Conservation (phyloP, 2,888 invertebrate genomes). For the Aporophyla lueneburgensis region DNA sequence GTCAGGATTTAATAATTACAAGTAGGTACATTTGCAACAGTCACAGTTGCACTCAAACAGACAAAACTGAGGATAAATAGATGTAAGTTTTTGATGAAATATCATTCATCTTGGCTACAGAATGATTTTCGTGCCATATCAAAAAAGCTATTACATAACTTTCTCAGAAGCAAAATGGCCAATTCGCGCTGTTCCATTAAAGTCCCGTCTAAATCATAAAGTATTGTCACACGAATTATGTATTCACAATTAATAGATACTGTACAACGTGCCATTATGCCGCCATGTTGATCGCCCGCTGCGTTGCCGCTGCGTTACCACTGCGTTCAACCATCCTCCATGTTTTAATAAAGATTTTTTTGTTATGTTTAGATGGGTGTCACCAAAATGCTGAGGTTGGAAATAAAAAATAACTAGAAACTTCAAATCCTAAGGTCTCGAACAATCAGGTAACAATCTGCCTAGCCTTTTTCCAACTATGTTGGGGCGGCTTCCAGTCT, state of each 20-base stretch:
- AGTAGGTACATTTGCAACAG: background rate
- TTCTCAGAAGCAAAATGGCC: background rate
- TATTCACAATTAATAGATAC: conserved; percentile 64
- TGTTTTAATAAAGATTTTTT: conserved; percentile 19
- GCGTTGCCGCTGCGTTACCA: conserved; percentile 53
- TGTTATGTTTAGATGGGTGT: background rate
- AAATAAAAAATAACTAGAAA: background rate
- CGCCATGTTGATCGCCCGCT: conserved; percentile 64
- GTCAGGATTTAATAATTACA: background rate
- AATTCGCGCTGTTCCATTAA: fast-evolving
- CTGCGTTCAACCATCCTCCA: conserved; percentile 41
- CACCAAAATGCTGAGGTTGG: background rate
- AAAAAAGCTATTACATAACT: background rate
- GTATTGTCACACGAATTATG: conserved; percentile 52
- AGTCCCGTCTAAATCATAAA: background rate
- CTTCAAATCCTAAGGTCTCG: background rate
- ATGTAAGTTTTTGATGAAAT: background rate
- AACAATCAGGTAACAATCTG: background rate
- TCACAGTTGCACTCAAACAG: background rate
- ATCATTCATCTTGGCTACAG: background rate
- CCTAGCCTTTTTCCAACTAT: too few relatives aligned
- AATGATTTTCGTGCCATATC: background rate
- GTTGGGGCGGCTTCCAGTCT: too few relatives aligned
- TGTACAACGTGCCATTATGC: conserved; percentile 53
- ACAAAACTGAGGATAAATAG: background rate